These are phyloP conservation scores for Osmerus eperlanus DNA, from an alignment of 2,113 vertebrate species.

Conservation along the genomic window DNA sequence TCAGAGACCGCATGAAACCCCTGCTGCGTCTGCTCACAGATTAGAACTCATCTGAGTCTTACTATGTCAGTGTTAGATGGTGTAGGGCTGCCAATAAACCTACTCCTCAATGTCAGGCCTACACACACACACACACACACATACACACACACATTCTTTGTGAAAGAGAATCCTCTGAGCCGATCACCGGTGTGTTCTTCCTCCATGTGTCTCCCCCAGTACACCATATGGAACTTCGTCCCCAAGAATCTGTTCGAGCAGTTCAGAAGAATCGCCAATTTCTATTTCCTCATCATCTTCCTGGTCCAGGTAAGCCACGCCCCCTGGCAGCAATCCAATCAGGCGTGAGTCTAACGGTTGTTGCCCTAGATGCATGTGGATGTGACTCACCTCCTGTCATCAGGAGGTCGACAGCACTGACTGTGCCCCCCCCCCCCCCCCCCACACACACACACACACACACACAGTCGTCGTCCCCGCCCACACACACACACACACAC, in stretches of 20 bases:
- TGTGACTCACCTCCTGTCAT: slow-evolving; percentile 35
- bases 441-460: slow-evolving; percentile 23
- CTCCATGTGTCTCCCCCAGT: slow-evolving; percentile 69
- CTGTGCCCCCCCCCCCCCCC: not conserved
- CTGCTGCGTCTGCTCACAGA: not conserved
- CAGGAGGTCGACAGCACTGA: slow-evolving; percentile 9
- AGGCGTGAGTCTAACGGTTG: too few species aligned
- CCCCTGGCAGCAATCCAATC: not conserved
- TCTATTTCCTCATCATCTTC: slow-evolving; percentile 99
- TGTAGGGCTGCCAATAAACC: too few species aligned
- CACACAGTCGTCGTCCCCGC: not conserved
- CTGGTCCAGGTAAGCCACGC: slow-evolving; percentile 91
- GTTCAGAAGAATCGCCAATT: slow-evolving; percentile 98
- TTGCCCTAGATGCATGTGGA: too few species aligned
- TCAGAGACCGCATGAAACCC: not conserved
- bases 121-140: not conserved
- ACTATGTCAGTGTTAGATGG: too few species aligned
- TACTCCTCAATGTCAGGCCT: not conserved
- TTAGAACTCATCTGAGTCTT: not conserved
- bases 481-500: slow-evolving; percentile 25
- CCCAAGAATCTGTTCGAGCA: slow-evolving; percentile 99
- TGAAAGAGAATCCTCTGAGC: too few species aligned
- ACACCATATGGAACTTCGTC: slow-evolving; percentile 97
- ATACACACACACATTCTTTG: too few species aligned
- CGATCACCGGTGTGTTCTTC: not conserved